Percentiles rank a stretch among this genome's conserved stretches.
Evolutionary conservation across 1,140 invertebrate genomes (phyloP).

Genomic region (Brachionus sp.): DNA sequence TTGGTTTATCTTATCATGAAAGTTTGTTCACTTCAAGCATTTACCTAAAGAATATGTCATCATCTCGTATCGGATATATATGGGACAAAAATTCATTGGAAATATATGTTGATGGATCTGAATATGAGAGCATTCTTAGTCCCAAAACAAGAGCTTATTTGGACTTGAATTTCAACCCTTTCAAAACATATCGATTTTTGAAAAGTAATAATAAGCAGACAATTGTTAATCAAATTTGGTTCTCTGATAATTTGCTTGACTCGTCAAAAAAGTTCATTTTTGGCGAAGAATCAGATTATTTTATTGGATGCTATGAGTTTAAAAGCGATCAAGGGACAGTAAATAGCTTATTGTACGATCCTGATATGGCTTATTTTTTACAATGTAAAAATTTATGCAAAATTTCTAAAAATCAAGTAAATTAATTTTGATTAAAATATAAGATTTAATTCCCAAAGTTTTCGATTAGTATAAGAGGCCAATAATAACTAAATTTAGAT

Average conservation of each 20-base stretch:
- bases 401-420: neutral
- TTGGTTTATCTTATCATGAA: neutral
- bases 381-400: neutral
- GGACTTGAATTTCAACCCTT: neutral
- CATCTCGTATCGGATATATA: neutral
- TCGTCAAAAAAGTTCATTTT: neutral
- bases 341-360: neutral
- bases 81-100: neutral
- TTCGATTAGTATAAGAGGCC: neutral
- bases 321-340: neutral
- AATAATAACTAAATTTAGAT: too few species aligned
- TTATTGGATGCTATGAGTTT: neutral
- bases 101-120: conserved; percentile 25
- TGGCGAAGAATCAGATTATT: conserved; percentile 20
- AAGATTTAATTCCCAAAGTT: neutral
- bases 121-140: neutral
- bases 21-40: neutral
- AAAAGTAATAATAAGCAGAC: neutral
- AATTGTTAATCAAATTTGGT: conserved; percentile 4
- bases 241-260: neutral
- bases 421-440: neutral
- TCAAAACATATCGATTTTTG: conserved; percentile 10
- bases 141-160: neutral
- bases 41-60: neutral
- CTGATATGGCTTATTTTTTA: neutral